A percentile compares a stretch with the other conserved stretches of the same genome.
Evolutionary conservation across 2,797 vertebrate genomes (phyloP).

Genomic region (Podarcis lilfordi): DNA sequence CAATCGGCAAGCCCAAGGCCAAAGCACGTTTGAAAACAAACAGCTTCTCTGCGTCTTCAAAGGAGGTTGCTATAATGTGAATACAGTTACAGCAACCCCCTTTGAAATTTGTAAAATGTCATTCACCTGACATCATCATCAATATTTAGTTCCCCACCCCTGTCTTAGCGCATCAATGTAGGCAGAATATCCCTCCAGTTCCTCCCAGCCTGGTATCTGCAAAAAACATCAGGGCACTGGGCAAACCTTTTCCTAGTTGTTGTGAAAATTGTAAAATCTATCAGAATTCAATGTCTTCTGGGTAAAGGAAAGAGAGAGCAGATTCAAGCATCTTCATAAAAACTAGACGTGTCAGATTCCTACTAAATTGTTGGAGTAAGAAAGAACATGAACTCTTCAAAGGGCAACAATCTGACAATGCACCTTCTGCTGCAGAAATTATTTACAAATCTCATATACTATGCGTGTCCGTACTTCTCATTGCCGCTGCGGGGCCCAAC

Average conservation of each 20-base stretch:
- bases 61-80: no score
- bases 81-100: no score
- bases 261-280: not conserved
- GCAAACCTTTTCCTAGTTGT: fast-evolving
- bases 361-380: not conserved
- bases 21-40: no score
- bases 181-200: no score
- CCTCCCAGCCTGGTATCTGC: not conserved
- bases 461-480: slow-evolving; percentile 87
- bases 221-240: not conserved
- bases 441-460: fast-evolving
- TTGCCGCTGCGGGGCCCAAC: slow-evolving; percentile 93
- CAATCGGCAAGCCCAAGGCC: no score
- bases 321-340: not conserved
- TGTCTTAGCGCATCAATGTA: not conserved
- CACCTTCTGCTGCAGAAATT: not conserved
- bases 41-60: no score
- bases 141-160: no score
- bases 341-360: not conserved
- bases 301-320: not conserved
- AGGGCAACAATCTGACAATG: fast-evolving
- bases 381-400: not conserved
- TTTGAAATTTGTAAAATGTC: no score
- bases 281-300: not conserved
- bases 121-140: no score